Evolutionary conservation across 2,888 invertebrate genomes (phyloP).

Genomic region (Tribolium freemani): DNA sequence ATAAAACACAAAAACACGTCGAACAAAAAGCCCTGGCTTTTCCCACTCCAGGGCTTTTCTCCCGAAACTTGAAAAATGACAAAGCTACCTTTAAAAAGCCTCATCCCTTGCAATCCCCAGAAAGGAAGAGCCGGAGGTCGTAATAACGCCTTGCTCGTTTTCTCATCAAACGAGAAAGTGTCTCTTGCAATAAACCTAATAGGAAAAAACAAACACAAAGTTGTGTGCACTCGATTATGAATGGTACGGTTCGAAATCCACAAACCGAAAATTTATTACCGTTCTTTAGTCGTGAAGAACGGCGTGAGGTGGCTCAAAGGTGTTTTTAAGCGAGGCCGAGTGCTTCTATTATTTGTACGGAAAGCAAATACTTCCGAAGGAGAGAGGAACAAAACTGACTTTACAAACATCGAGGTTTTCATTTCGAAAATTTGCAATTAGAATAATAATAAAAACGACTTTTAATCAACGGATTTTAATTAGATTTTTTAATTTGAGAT

Average conservation of each 20-base stretch:
- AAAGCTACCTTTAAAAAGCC: neutral
- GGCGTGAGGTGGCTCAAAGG: too few species aligned
- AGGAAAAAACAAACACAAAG: neutral
- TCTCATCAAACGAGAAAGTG: neutral
- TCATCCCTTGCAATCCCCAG: neutral
- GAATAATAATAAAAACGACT: neutral
- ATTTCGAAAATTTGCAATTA: neutral
- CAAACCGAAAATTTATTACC: neutral
- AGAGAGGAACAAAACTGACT: neutral
- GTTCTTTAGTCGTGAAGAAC: too few species aligned
- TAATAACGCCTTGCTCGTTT: neutral
- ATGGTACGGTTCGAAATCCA: neutral
- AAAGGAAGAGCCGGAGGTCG: neutral
- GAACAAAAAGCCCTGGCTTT: neutral
- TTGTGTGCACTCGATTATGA: neutral
- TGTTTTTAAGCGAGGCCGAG: too few species aligned
- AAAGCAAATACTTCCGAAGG: neutral
- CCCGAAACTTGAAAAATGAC: constrained; percentile 9
- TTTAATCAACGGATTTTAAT: constrained; percentile 6
- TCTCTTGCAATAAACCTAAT: neutral
- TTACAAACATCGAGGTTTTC: neutral
- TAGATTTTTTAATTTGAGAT: neutral
- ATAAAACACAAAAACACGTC: neutral
- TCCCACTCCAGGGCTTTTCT: neutral
- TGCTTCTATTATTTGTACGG: neutral